A percentile compares a stretch with the other conserved stretches of the same genome.
Evolutionary conservation across 2,888 invertebrate genomes (phyloP).

Genomic region (Archips xylosteana): DNA sequence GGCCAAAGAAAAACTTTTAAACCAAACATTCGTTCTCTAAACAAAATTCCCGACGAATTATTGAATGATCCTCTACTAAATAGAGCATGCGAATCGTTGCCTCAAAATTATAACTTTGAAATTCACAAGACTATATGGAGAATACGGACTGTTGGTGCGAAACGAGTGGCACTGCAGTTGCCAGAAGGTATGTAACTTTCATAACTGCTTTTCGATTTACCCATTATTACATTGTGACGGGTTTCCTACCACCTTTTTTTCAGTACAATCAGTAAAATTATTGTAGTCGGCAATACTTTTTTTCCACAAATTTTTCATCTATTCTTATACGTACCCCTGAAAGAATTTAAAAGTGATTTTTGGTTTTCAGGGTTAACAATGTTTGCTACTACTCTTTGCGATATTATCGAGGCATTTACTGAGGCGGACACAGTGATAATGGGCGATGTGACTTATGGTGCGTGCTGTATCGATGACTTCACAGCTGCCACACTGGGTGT

Average conservation of each 20-base stretch:
- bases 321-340: no score
- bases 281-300: background rate
- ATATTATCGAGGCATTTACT: constrained; percentile 96
- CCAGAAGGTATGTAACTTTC: constrained; percentile 90
- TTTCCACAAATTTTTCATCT: background rate
- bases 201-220: constrained; percentile 11
- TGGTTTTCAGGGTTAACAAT: constrained; percentile 88
- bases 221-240: no score
- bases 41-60: constrained; percentile 93
- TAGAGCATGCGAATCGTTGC: constrained; percentile 90
- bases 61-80: constrained; percentile 90
- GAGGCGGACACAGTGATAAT: constrained; percentile 97
- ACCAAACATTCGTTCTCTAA: constrained; percentile 88
- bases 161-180: constrained; percentile 97
- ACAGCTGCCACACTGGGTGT: constrained; percentile 96
- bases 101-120: constrained; percentile 99
- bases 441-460: constrained; percentile 99
- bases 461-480: constrained; percentile 99
- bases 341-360: constrained; percentile 18
- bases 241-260: no score
- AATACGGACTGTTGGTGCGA: constrained; percentile 92
- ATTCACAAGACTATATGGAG: constrained; percentile 99
- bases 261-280: background rate
- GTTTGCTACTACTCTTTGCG: constrained; percentile 96
- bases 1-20: constrained; percentile 91